These are phyloP conservation scores for Caenorhabditis drosophilae DNA, from an alignment of 2,888 invertebrate species.

Conservation along the genomic window DNA sequence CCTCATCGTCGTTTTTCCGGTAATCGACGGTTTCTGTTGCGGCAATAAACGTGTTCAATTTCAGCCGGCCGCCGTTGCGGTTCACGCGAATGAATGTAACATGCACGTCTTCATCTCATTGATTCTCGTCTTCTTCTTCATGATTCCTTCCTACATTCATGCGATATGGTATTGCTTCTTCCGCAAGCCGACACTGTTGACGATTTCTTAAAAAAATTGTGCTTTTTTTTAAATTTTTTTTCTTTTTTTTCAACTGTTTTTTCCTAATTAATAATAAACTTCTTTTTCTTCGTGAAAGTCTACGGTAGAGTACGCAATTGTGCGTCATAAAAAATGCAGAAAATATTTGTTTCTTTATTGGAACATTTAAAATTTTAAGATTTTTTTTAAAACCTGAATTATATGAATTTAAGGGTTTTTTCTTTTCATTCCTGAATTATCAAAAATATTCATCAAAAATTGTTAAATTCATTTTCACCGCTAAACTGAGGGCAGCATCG, in stretches of 20 bases:
- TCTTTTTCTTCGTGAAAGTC: too few species aligned
- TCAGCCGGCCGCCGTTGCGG: slow-evolving; percentile 55
- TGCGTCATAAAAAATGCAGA: too few species aligned
- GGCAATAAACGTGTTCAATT: slow-evolving; percentile 19
- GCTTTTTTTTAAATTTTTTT: neutral
- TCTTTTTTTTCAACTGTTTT: neutral
- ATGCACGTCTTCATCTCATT: slow-evolving; percentile 53
- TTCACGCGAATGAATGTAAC: slow-evolving; percentile 58
- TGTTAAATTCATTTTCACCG: too few species aligned
- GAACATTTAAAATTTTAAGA: too few species aligned
- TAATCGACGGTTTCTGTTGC: slow-evolving; percentile 8
- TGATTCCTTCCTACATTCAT: slow-evolving; percentile 52
- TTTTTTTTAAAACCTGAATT: too few species aligned
- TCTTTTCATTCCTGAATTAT: too few species aligned
- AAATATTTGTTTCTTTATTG: too few species aligned
- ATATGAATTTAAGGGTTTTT: too few species aligned
- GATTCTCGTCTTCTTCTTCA: slow-evolving; percentile 52
- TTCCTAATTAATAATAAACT: too few species aligned
- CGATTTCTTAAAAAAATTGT: slow-evolving; percentile 18
- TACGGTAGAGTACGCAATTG: too few species aligned
- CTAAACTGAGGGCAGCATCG: too few species aligned
- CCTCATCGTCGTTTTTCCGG: slow-evolving; percentile 54
- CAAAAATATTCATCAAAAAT: too few species aligned
- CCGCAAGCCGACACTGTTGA: slow-evolving; percentile 39
- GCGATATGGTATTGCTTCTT: slow-evolving; percentile 58